Base-by-base conservation (phyloP, 2,888 invertebrate species). In the Aproaerema taeniolella region DNA sequence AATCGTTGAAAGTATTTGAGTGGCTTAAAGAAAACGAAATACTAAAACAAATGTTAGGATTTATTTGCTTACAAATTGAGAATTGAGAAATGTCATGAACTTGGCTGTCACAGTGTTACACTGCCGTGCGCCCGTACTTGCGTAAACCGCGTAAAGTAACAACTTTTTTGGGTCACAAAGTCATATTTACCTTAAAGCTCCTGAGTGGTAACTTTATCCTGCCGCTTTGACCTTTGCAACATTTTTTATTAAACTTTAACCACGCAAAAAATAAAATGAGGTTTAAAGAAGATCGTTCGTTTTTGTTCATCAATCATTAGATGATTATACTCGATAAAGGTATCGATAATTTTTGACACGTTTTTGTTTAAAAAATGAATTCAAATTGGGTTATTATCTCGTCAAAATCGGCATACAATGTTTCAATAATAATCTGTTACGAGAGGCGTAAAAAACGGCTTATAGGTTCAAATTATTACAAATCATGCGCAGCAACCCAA, bases 201-300 rank as follows among this genome's bases (percentile, higher is more conserved):
- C 52, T 48, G 43, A 34, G 11, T 25, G 34, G 34, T 34, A 61
- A 64, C 66, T 52, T 64, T 68, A 73, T 67, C 65, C 67, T 62
- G 53, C 53, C 53, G 52, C 45, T 49, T 43, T 67, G 70, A 71
- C 69, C 74, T 75, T 72, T 24, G 49, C 52, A 51, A 57, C 50
- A 44, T 50, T 53, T 5, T n/a, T 9, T 9, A 26, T 26, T 26
- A 20, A 20, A 20, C 7, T 7, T 20, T 4, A 4, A 20, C 4
- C 20, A 6, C 20, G 51, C 55, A 55, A 59, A 61, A 61, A 64
- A 57, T 44, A 58, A 58, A 64, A 62, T 58, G 52, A 50, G 46
- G 5, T 26, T 35, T 26, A 15, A n/a, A 52, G 48, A 53, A 49
- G 52, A 28, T 53, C 53, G 47, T 55, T 58, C 50, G 14, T 31